phyloP scores from a whole-genome alignment of 2,797 vertebrate genomes.

The Oreonectes daqikongensis region DNA sequence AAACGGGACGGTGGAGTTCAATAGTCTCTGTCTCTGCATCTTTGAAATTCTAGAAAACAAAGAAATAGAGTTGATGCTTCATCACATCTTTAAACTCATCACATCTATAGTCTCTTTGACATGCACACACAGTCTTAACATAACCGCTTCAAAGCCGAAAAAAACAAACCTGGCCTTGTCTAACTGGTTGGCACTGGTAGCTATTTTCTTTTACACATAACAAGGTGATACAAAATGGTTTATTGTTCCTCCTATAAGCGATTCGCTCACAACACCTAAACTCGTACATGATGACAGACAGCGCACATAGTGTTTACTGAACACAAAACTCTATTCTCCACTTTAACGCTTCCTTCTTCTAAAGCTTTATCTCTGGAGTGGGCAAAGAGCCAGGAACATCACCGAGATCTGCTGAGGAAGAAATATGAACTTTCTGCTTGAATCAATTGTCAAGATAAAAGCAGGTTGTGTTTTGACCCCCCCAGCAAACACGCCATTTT shows the following conservation, averaged over 20 bases:
- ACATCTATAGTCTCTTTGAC: no score
- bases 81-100: no score
- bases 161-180: slow-evolving; percentile 49
- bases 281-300: slow-evolving; percentile 44
- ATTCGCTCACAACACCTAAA: slow-evolving; percentile 45
- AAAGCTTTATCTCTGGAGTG: slow-evolving; percentile 9
- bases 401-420: not conserved
- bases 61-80: not conserved
- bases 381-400: not conserved
- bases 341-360: slow-evolving; percentile 36
- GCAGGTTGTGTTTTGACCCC: not conserved
- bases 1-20: slow-evolving; percentile 80
- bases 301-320: slow-evolving; percentile 15
- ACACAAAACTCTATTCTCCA: slow-evolving; percentile 31
- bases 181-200: slow-evolving; percentile 25
- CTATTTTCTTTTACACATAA: slow-evolving; percentile 49
- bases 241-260: not conserved
- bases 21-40: slow-evolving; percentile 77
- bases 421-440: slow-evolving; percentile 15
- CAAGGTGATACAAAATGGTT: slow-evolving; percentile 24
- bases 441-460: slow-evolving; percentile 9
- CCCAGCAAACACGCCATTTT: not conserved
- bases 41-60: slow-evolving; percentile 60
- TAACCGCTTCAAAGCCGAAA: not conserved
- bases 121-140: slow-evolving; percentile 8